A percentile compares a stretch with the other conserved stretches of the same genome.
Evolutionary conservation across 2,113 vertebrate genomes (phyloP).

Genomic region (Bufo bufo): DNA sequence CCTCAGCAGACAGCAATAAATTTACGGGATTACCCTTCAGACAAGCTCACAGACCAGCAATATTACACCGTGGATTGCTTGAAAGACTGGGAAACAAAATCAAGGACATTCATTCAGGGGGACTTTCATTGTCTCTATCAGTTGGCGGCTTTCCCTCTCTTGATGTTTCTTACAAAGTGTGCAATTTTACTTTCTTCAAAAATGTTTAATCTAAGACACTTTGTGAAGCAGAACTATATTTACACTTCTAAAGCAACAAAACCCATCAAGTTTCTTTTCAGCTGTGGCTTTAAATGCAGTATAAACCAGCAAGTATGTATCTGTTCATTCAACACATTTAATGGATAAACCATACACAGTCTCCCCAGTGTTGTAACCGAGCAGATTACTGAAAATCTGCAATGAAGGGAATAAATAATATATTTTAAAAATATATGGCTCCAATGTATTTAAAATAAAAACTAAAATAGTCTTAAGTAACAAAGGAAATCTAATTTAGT

Average conservation of each 20-base stretch:
- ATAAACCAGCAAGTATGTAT: neutral
- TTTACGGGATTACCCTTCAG: constrained; percentile 57
- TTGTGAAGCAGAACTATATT: constrained; percentile 55
- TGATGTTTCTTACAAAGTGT: constrained; percentile 46
- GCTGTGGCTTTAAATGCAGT: constrained; percentile 7
- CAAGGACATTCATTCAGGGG: constrained; percentile 60
- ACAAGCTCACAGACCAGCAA: constrained; percentile 46
- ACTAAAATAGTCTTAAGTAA: too few relatives aligned
- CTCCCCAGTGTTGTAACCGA: neutral
- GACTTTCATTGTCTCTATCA: constrained; percentile 57
- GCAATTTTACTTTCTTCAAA: constrained; percentile 61
- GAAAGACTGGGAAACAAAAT: constrained; percentile 60
- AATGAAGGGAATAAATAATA: too few relatives aligned
- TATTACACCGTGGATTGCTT: constrained; percentile 60
- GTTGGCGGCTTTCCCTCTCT: neutral
- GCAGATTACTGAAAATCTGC: neutral
- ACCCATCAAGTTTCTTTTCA: neutral
- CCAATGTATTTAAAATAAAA: too few relatives aligned
- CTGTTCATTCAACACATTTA: neutral
- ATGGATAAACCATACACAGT: neutral
- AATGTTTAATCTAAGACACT: constrained; percentile 50
- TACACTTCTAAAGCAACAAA: constrained; percentile 54
- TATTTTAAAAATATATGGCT: too few relatives aligned
- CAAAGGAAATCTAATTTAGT: too few relatives aligned
- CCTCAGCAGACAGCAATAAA: constrained; percentile 48